A percentile compares a stretch with the other conserved stretches of the same genome.
Evolutionary conservation across 1,140 invertebrate genomes (phyloP).

Genomic region (Tetranychus cinnabarinus): DNA sequence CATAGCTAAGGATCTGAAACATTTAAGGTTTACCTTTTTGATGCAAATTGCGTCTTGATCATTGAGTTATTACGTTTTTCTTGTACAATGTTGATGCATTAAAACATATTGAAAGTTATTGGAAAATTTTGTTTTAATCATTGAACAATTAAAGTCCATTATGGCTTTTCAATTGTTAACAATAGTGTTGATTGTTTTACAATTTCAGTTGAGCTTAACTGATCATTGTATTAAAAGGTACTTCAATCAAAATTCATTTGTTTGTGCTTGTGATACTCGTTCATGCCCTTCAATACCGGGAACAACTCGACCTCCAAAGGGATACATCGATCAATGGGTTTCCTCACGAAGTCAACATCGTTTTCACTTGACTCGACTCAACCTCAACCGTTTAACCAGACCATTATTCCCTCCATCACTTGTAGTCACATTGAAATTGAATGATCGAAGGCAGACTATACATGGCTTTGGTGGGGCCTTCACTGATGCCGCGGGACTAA

Average conservation of each 20-base stretch:
- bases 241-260: background rate
- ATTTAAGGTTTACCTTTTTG: too few species aligned
- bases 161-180: too few species aligned
- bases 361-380: background rate
- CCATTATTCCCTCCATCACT: background rate
- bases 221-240: background rate
- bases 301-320: background rate
- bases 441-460: background rate
- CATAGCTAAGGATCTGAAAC: too few species aligned
- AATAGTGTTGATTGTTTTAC: too few species aligned
- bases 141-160: too few species aligned
- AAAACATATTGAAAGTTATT: too few species aligned
- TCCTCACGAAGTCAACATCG: background rate
- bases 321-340: background rate
- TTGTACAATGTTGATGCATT: too few species aligned
- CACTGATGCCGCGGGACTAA: slow-evolving; percentile 53
- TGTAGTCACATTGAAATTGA: too few species aligned
- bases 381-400: background rate
- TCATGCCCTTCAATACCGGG: background rate
- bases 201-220: background rate
- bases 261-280: background rate
- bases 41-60: too few species aligned
- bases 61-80: too few species aligned
- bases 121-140: too few species aligned
- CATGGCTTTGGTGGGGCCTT: slow-evolving; percentile 63